Base-by-base conservation (phyloP, 2,888 invertebrate species). In the Neocrepidodera transversa region DNA sequence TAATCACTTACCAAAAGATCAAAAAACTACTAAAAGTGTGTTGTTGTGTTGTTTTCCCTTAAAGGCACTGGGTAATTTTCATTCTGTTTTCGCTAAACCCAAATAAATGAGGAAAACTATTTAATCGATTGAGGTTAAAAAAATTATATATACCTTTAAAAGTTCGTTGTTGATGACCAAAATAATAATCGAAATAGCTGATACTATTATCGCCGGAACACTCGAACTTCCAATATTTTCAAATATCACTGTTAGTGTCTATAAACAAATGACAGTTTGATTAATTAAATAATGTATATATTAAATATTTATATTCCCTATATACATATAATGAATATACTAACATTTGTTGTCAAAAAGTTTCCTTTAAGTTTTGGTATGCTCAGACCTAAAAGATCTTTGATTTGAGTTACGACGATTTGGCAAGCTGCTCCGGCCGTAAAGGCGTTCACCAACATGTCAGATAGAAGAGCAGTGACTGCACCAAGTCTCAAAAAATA, bases 371-470 rank as follows among this genome's bases (percentile, higher is more conserved):
- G 81, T 38, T 82, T 83, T 1, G 80, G 80, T 36, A 86, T 77
- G 18, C 74, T 74, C 0, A 88, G 74, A 26, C 88, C 88, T 14
- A 88, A 72, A 0, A 88, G 74, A 73, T 85, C 85, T 72, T 85
- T 86, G 1, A 86, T 71, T 76, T 91, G 90, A n/a, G 87, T 87
- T 1, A 85, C 83, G 47, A 89, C 80, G 2, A 91, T 90, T 74
- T 90, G 89, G 43, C 87, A 79, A 1, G 90, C 88, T 3, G 89
- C 87, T 1, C 87, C 90, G 1, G 88, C 87, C 0, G 89, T 89
- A 71, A 91, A 90, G 1, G 89, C 90, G 74, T 87, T 87, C 2
- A 90, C 86, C 53, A 91, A 77, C 10, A 87, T 85, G 68, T 87
- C 86, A 26, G 87, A 87, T 6, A 89, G 76, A 6, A 88, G 76